Base-by-base conservation (phyloP, 2,113 vertebrate species). In the Xiphorhynchus elegans region DNA sequence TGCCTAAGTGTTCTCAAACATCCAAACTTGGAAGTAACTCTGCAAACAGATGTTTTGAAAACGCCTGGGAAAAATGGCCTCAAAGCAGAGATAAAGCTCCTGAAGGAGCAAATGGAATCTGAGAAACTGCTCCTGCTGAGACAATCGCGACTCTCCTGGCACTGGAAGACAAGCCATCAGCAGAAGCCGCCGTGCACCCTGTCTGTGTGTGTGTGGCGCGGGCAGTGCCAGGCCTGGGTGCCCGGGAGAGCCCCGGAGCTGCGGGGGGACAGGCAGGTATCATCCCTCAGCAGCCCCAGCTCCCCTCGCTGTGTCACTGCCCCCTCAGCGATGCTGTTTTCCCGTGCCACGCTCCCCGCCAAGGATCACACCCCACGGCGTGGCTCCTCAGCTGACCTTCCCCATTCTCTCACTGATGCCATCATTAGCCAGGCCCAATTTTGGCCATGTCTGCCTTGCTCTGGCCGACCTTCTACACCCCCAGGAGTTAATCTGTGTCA, bases 51-150 rank as follows among this genome's bases (percentile, higher is more conserved):
- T 55, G 28, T 67, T 74, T 77, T 49, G 56, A 55, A 78, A 81
- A 78, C 0, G 5, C 37, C 46, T 75, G 7, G 24, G 50, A 79
- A 84, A 84, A 94, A 67, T 7, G 29, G 49, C 44, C 75, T 75
- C 29, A 59, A 84, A 92, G 78, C 42, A 90, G 33, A 79, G 39
- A 46, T 49, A 44, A 59, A 85, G 44, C 44, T 83, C 75, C 29
- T 19, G 44, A 63, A 82, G 35, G 26, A 82, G 82, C 29, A 86
- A 75, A 76, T 4, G 20, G 29, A 59, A 76, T 13, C 74, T 49
- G 31, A 75, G 78, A 87, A 93, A 85, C 6, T 84, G 70, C 70
- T 87, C 25, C 83, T 68, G 52, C 7, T 42, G 81, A 93, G 60
- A 52, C 62, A 53, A 47, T 19, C 20, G 87, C 74, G 69, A 13